These are phyloP conservation scores for Bicyclus anynana DNA, from an alignment of 1,140 invertebrate genomes.

Conservation along the genomic window DNA sequence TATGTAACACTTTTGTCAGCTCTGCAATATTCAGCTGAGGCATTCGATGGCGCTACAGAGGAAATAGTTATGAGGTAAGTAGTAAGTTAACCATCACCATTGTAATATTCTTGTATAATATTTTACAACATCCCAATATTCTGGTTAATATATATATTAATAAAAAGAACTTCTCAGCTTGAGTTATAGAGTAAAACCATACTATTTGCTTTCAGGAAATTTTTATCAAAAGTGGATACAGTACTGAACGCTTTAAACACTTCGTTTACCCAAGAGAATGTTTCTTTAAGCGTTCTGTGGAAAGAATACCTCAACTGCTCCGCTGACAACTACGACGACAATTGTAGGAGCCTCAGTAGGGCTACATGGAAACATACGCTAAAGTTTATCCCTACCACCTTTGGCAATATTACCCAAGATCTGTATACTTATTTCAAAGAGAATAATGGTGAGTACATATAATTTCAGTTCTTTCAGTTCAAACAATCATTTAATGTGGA, in stretches of 20 bases:
- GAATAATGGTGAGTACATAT: conserved; percentile 41
- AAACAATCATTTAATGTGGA: too few species aligned
- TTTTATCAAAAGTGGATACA: conserved; percentile 51
- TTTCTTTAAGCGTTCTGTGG: conserved; percentile 43
- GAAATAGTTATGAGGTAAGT: conserved; percentile 70
- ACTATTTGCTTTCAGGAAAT: conserved; percentile 42
- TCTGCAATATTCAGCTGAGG: conserved; percentile 44
- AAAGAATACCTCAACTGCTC: conserved; percentile 41
- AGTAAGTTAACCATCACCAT: background rate
- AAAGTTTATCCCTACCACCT: conserved; percentile 37
- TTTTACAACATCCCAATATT: too few species aligned
- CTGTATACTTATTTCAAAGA: conserved; percentile 52
- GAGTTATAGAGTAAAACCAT: too few species aligned
- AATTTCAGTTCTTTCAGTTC: too few species aligned
- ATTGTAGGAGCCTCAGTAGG: conserved; percentile 33
- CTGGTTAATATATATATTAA: too few species aligned
- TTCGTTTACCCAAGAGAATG: conserved; percentile 13
- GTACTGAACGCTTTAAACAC: conserved; percentile 46
- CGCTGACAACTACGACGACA: conserved; percentile 18
- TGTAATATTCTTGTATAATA: background rate
- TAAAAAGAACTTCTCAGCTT: too few species aligned
- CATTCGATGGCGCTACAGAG: conserved; percentile 68
- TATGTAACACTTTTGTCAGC: conserved; percentile 36
- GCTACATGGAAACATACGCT: conserved; percentile 40
- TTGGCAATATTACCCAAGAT: conserved; percentile 44